Conservation (phyloP, 2,888 invertebrate species). For the Sepiola atlantica region DNA sequence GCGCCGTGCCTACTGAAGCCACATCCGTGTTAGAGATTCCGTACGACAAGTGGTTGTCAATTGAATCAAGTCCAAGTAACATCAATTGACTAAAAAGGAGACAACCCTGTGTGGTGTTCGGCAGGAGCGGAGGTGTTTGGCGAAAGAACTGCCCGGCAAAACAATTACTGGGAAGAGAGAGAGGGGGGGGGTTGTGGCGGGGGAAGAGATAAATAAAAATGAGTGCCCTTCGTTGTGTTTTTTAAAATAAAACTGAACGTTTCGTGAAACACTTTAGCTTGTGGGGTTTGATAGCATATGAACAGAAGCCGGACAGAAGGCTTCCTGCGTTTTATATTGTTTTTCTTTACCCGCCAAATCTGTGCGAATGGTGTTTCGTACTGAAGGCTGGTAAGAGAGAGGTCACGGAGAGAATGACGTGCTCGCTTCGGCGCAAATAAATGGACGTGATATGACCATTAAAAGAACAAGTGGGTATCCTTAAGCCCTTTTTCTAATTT, state of each 20-base stretch:
- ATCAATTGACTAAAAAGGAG: background rate
- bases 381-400: background rate
- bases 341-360: background rate
- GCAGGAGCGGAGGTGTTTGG: background rate
- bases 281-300: constrained; percentile 19
- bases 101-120: background rate
- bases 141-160: background rate
- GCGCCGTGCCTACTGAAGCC: constrained; percentile 8
- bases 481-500: background rate
- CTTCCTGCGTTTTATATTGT: background rate
- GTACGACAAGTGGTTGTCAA: constrained; percentile 19
- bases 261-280: constrained; percentile 6
- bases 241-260: background rate
- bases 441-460: background rate
- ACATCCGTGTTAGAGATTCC: background rate
- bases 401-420: background rate
- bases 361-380: background rate
- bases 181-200: too few species aligned
- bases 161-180: background rate
- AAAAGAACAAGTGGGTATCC: background rate
- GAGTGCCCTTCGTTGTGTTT: background rate
- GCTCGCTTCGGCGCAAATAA: background rate
- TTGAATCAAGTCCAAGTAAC: background rate
- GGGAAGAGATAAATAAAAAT: background rate
- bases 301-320: background rate